These are phyloP conservation scores for Adelosebastes latens DNA, from an alignment of 2,797 vertebrate genomes.

Conservation along the genomic window DNA sequence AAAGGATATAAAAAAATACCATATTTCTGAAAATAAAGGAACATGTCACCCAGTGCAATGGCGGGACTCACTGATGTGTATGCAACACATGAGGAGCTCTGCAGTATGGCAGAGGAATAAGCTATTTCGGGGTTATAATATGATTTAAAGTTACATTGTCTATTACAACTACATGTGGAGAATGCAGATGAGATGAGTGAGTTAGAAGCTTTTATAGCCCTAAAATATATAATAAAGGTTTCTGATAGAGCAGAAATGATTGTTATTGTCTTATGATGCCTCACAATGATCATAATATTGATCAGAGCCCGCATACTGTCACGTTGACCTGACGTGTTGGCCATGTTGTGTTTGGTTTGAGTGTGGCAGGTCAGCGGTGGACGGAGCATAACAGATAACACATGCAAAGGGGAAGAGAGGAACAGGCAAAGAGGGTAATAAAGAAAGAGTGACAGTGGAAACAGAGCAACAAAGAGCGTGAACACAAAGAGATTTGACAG, in stretches of 20 bases:
- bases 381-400: slow-evolving; percentile 23
- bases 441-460: slow-evolving; percentile 66
- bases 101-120: no score
- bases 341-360: slow-evolving; percentile 8
- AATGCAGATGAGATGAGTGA: not conserved
- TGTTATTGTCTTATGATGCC: not conserved
- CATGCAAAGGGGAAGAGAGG: slow-evolving; percentile 12
- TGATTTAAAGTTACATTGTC: not conserved
- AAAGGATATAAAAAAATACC: not conserved
- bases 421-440: slow-evolving; percentile 45
- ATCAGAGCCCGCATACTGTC: not conserved
- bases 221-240: not conserved
- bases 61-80: not conserved
- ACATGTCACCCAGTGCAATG: not conserved
- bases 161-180: not conserved
- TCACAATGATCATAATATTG: not conserved
- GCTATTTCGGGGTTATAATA: fast-evolving
- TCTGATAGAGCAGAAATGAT: not conserved
- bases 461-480: slow-evolving; percentile 64
- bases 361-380: slow-evolving; percentile 6
- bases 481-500: slow-evolving; percentile 66
- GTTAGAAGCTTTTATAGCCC: not conserved
- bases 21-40: not conserved
- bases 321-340: slow-evolving; percentile 2
- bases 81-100: not conserved